Evolutionary conservation across 2,113 vertebrate species (phyloP).

Genomic region (Paradoxurus hermaphroditus): DNA sequence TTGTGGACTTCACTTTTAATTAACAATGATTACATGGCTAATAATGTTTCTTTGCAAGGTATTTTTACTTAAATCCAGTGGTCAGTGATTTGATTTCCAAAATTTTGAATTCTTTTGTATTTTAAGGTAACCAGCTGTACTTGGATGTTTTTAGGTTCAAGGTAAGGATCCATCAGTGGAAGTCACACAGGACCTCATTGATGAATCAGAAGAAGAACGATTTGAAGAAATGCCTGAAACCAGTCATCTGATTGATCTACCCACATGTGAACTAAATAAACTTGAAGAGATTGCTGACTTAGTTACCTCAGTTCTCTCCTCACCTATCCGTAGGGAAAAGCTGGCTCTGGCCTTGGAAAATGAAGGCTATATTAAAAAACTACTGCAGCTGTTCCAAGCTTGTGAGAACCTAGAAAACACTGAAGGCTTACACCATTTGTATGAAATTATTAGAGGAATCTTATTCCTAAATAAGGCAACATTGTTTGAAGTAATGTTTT

Average conservation of each 20-base stretch:
- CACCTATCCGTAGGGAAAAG: conserved; percentile 97
- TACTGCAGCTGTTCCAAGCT: conserved; percentile 95
- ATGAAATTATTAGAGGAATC: conserved; percentile 97
- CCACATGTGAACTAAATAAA: conserved; percentile 93
- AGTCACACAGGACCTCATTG: conserved; percentile 98
- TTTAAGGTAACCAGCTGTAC: conserved; percentile 60
- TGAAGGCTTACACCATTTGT: conserved; percentile 97
- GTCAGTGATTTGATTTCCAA: conserved; percentile 41
- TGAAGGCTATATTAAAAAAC: conserved; percentile 98
- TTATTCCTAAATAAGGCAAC: conserved; percentile 99
- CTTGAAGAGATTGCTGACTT: conserved; percentile 99
- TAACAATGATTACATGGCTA: neutral
- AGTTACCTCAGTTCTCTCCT: conserved; percentile 97
- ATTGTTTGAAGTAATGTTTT: conserved; percentile 99
- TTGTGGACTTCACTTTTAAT: neutral
- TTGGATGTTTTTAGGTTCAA: conserved; percentile 89
- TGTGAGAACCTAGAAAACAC: conserved; percentile 97
- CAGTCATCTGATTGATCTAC: conserved; percentile 95
- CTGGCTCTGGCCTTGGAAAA: conserved; percentile 96
- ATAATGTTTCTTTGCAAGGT: neutral
- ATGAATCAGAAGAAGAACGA: conserved; percentile 98
- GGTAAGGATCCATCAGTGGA: conserved; percentile 98
- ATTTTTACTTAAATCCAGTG: conserved; percentile 35
- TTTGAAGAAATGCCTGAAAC: conserved; percentile 98
- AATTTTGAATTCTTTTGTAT: conserved; percentile 52